These are phyloP conservation scores for Erythrolamprus reginae DNA, from an alignment of 2,113 vertebrate genomes.

Conservation along the genomic window DNA sequence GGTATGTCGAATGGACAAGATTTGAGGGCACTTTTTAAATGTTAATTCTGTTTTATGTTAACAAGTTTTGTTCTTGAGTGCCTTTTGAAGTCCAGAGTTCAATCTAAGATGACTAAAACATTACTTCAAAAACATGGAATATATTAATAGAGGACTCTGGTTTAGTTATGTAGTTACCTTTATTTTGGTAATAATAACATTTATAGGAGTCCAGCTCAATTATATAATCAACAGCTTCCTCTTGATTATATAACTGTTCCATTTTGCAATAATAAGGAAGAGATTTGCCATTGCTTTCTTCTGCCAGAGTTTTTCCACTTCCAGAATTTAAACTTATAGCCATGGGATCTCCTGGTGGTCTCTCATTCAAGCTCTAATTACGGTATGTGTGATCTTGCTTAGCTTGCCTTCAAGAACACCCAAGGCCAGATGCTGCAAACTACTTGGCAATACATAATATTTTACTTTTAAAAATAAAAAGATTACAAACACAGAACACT, in stretches of 20 bases:
- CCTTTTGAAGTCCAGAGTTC: neutral
- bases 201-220: neutral
- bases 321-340: neutral
- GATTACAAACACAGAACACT: constrained; percentile 48
- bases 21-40: neutral
- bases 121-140: neutral
- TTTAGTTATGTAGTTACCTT: neutral
- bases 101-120: neutral
- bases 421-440: neutral
- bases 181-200: neutral
- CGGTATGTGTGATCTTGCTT: neutral
- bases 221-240: neutral
- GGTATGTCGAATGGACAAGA: neutral
- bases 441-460: neutral
- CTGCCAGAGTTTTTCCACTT: neutral
- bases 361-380: neutral
- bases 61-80: neutral
- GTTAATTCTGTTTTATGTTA: neutral
- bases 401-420: neutral
- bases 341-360: neutral
- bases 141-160: neutral
- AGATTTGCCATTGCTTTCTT: neutral
- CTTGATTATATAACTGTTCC: neutral
- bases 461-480: constrained; percentile 13
- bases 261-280: neutral